These are phyloP conservation scores for Oncorhynchus keta DNA, from an alignment of 2,113 vertebrate species.

Conservation along the genomic window DNA sequence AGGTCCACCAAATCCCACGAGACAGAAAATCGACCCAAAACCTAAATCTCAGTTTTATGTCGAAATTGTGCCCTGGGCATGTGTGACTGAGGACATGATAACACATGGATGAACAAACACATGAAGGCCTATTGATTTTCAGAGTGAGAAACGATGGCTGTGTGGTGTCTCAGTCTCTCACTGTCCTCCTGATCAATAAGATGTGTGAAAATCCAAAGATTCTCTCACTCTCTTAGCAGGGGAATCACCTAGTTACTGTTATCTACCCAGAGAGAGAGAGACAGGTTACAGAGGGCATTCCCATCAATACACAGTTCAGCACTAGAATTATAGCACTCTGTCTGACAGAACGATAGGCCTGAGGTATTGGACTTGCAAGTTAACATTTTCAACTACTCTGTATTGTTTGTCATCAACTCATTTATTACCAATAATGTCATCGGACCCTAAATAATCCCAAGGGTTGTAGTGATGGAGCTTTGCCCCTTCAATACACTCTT, in stretches of 20 bases:
- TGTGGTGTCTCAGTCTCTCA: slow-evolving; percentile 51
- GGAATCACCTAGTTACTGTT: slow-evolving; percentile 45
- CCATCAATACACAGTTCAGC: slow-evolving; percentile 46
- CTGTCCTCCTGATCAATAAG: slow-evolving; percentile 45
- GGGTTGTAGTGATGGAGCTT: neutral
- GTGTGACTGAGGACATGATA: slow-evolving; percentile 38
- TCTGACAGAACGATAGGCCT: neutral
- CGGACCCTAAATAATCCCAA: neutral
- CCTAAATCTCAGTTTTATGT: slow-evolving; percentile 29
- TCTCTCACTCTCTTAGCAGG: slow-evolving; percentile 31
- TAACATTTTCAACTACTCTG: neutral
- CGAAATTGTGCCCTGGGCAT: slow-evolving; percentile 46
- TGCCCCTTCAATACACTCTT: neutral
- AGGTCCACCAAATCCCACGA: neutral
- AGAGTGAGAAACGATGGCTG: slow-evolving; percentile 53
- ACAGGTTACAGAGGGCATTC: slow-evolving; percentile 38
- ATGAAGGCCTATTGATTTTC: slow-evolving; percentile 64
- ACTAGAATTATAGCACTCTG: slow-evolving; percentile 14
- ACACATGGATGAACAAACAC: slow-evolving; percentile 52
- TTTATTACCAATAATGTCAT: neutral
- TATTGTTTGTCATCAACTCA: no score
- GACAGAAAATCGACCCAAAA: slow-evolving; percentile 19
- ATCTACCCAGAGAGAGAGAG: slow-evolving; percentile 38
- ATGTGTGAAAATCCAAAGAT: slow-evolving; percentile 64
- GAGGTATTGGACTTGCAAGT: neutral